Evolutionary conservation across 2,888 invertebrate genomes (phyloP).

Genomic region (Didymodactylos carnosus): DNA sequence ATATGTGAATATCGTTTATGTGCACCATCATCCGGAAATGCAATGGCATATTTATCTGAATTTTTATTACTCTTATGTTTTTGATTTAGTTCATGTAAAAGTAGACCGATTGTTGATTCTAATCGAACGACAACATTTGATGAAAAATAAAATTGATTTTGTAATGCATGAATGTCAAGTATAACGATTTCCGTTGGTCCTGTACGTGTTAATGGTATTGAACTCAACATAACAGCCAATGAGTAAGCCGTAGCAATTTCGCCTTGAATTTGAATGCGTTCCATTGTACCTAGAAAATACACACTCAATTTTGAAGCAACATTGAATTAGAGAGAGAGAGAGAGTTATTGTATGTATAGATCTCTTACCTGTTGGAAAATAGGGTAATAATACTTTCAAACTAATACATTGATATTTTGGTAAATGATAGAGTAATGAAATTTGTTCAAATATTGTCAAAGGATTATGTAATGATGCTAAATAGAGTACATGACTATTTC

Average conservation of each 20-base stretch:
- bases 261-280: constrained; percentile 34
- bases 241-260: constrained; percentile 36
- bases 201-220: constrained; percentile 29
- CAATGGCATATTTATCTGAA: constrained; percentile 24
- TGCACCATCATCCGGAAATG: constrained; percentile 35
- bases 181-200: constrained; percentile 35
- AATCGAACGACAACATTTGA: constrained; percentile 30
- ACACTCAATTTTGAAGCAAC: too few species aligned
- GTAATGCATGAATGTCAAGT: constrained; percentile 35
- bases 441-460: constrained; percentile 33
- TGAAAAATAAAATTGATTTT: constrained; percentile 35
- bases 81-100: constrained; percentile 24
- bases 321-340: too few species aligned
- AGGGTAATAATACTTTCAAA: constrained; percentile 33
- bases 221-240: constrained; percentile 30
- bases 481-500: constrained; percentile 34
- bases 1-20: constrained; percentile 29
- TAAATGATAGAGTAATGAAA: constrained; percentile 19
- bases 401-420: constrained; percentile 32
- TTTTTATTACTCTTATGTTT: constrained; percentile 16
- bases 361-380: constrained; percentile 36
- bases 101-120: constrained; percentile 30
- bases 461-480: constrained; percentile 34
- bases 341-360: too few species aligned
- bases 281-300: too few species aligned